Conservation (phyloP, 2,113 vertebrate species). For the Engraulis encrasicolus region DNA sequence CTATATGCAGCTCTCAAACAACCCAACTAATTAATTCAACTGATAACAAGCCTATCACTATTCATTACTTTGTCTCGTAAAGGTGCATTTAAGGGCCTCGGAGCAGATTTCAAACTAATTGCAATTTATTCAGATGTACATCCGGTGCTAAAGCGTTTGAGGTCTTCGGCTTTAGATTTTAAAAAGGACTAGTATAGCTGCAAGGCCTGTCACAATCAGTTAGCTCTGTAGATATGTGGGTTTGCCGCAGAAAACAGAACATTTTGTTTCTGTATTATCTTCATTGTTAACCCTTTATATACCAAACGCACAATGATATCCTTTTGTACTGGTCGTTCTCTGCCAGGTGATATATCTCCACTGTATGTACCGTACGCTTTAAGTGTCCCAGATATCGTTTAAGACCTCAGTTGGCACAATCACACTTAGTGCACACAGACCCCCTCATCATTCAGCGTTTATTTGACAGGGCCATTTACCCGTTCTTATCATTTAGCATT, state of each 20-base stretch:
- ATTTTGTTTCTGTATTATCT: background rate
- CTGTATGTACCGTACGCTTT: background rate
- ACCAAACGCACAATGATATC: background rate
- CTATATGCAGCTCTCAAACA: background rate
- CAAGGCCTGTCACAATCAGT: slow-evolving; percentile 38
- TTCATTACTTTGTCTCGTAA: slow-evolving; percentile 9
- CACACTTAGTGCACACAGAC: background rate
- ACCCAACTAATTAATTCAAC: slow-evolving; percentile 30
- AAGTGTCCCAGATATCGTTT: background rate
- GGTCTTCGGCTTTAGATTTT: slow-evolving; percentile 5
- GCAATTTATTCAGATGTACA: slow-evolving; percentile 24
- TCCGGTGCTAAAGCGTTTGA: background rate
- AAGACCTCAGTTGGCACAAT: background rate
- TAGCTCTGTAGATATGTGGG: slow-evolving; percentile 23
- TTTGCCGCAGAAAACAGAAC: background rate
- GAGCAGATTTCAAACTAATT: slow-evolving; percentile 42
- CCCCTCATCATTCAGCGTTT: background rate
- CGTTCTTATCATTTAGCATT: background rate
- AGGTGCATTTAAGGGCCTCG: slow-evolving; percentile 14
- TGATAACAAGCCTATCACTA: slow-evolving; percentile 24
- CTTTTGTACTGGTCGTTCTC: background rate
- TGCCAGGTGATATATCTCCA: background rate
- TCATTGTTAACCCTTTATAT: background rate
- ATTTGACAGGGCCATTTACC: background rate
- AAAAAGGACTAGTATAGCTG: background rate